Evolutionary conservation across 1,140 invertebrate genomes (phyloP).

Genomic region (Adoxophyes honmai): DNA sequence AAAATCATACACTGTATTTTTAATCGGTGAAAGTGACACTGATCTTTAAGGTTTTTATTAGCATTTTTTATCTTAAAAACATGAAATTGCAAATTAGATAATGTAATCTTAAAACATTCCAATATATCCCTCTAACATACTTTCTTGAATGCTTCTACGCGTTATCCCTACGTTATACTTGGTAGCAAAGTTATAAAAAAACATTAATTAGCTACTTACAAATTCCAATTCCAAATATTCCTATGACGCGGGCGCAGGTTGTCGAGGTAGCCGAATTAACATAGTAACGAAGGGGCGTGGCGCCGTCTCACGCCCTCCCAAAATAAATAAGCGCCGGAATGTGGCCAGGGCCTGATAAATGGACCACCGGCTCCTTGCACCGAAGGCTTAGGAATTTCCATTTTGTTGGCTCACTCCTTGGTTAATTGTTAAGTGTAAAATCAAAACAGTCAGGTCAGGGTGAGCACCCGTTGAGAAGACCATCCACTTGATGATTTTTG

Average conservation of each 20-base stretch:
- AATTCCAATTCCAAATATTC: conserved; percentile 14
- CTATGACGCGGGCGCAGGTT: conserved; percentile 27
- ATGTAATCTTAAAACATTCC: background rate
- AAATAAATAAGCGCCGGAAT: conserved; percentile 69
- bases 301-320: conserved; percentile 64
- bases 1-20: too few relatives aligned
- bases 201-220: conserved; percentile 16
- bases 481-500: too few relatives aligned
- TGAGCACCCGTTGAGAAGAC: too few relatives aligned
- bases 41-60: too few relatives aligned
- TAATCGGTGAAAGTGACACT: too few relatives aligned
- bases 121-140: conserved; percentile 14
- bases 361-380: conserved; percentile 2
- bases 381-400: conserved; percentile 6
- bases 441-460: too few relatives aligned
- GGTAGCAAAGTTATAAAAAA: too few relatives aligned
- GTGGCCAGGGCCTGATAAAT: conserved; percentile 20
- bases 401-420: conserved; percentile 9
- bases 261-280: conserved; percentile 59
- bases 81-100: background rate
- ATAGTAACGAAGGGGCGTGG: conserved; percentile 72
- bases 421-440: conserved; percentile 5
- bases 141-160: conserved; percentile 25
- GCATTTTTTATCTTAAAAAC: background rate
- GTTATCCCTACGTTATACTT: too few relatives aligned